Evolutionary conservation across 2,888 invertebrate genomes (phyloP).

Genomic region (Zhengitettix transpicula): DNA sequence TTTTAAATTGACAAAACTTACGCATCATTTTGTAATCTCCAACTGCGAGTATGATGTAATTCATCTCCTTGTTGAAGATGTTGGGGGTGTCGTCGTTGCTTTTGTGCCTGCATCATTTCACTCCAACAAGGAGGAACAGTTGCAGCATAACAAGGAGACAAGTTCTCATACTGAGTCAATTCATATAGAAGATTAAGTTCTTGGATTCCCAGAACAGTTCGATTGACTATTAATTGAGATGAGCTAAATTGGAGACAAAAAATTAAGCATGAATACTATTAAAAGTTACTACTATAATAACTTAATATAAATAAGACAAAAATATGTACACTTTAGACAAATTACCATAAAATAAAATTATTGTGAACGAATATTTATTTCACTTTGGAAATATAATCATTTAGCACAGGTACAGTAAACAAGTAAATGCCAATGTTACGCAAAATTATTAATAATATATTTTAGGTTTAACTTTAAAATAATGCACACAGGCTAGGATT

Average conservation of each 20-base stretch:
- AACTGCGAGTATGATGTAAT: conserved; percentile 63
- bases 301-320: background rate
- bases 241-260: background rate
- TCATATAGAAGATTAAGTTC: conserved; percentile 47
- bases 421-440: too few species aligned
- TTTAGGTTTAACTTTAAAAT: too few species aligned
- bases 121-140: conserved; percentile 90
- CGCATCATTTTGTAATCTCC: conserved; percentile 75
- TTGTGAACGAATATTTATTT: too few species aligned
- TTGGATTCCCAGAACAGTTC: conserved; percentile 22
- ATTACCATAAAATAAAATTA: too few species aligned
- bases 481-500: too few species aligned
- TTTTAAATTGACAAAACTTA: conserved; percentile 25
- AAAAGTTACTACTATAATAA: background rate
- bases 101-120: conserved; percentile 79
- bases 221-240: conserved; percentile 19
- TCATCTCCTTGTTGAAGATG: conserved; percentile 49
- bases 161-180: conserved; percentile 58
- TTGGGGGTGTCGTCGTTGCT: conserved; percentile 76
- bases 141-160: conserved; percentile 57
- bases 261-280: background rate
- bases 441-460: too few species aligned
- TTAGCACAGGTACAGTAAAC: too few species aligned
- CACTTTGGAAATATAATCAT: too few species aligned
- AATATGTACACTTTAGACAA: background rate